A percentile compares a stretch with the other conserved stretches of the same genome.
Conservation (phyloP, 2,113 vertebrate species). For the Ia io region DNA sequence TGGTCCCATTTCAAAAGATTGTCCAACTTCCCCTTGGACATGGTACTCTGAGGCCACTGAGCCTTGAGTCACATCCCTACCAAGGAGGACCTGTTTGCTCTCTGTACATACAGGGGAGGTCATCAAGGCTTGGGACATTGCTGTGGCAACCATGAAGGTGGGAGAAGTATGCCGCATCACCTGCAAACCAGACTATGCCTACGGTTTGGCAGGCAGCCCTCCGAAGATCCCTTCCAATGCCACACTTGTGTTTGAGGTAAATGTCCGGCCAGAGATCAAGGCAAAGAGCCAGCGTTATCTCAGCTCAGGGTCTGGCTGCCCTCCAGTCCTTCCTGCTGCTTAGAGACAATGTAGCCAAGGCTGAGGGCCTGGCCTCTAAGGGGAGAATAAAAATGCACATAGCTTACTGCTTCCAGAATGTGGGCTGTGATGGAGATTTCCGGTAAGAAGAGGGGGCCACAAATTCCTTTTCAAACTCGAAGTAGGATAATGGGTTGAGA, state of each 20-base stretch:
- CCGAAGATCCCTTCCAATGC: conserved; percentile 96
- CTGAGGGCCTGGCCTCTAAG: conserved; percentile 38
- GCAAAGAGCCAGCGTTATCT: conserved; percentile 53
- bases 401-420: not conserved
- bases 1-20: not conserved
- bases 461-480: not conserved
- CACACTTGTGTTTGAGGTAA: conserved; percentile 95
- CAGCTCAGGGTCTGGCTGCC: conserved; percentile 26
- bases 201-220: conserved; percentile 95
- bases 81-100: conserved; percentile 8
- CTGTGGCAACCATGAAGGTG: conserved; percentile 94
- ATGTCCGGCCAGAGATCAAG: not conserved
- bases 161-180: conserved; percentile 93
- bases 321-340: conserved; percentile 60
- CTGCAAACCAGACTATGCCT: conserved; percentile 96
- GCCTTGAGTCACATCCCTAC: not conserved
- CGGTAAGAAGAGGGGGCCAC: not conserved
- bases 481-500: not conserved
- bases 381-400: not conserved
- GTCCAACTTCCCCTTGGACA: not conserved
- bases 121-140: conserved; percentile 98
- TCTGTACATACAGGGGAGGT: conserved; percentile 88
- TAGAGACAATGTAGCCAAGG: conserved; percentile 64
- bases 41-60: not conserved
- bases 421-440: not conserved